These are phyloP conservation scores for Theristicus caerulescens DNA, from an alignment of 2,113 vertebrate species.

Conservation along the genomic window DNA sequence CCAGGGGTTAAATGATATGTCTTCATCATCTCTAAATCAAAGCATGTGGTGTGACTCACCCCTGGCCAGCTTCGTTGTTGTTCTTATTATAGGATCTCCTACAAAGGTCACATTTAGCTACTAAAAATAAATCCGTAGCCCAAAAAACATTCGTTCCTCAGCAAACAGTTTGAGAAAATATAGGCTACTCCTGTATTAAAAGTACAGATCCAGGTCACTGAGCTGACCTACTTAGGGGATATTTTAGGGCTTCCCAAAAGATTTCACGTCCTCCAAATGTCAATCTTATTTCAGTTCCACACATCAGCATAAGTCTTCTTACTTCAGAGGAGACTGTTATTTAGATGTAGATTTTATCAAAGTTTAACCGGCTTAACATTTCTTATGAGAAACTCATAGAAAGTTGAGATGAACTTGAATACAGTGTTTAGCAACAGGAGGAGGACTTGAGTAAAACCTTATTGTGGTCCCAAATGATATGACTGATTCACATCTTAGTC, in stretches of 20 bases:
- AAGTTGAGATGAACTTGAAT: not conserved
- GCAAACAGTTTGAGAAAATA: conserved; percentile 31
- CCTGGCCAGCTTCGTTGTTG: not conserved
- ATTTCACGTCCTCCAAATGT: conserved; percentile 51
- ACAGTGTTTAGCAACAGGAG: not conserved
- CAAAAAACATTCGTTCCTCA: not conserved
- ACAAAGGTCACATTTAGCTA: conserved; percentile 25
- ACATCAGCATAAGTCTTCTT: not conserved
- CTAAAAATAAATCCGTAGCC: conserved; percentile 50
- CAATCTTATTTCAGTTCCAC: conserved; percentile 1
- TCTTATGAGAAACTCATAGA: not conserved
- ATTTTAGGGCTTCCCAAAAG: conserved; percentile 68
- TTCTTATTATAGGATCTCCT: conserved; percentile 31
- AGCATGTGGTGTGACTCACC: not conserved
- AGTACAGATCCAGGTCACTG: conserved; percentile 42
- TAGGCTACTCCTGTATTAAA: conserved; percentile 37
- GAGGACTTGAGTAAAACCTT: not conserved
- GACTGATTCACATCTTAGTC: not conserved
- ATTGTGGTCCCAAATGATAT: not conserved
- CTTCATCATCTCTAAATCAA: not conserved
- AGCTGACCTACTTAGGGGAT: conserved; percentile 57
- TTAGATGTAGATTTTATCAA: conserved; percentile 30
- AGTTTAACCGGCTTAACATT: not conserved
- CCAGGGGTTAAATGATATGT: not conserved
- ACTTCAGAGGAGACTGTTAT: conserved; percentile 1